Evolutionary conservation across 2,797 vertebrate genomes (phyloP).

Genomic region (Rallus crepitans): DNA sequence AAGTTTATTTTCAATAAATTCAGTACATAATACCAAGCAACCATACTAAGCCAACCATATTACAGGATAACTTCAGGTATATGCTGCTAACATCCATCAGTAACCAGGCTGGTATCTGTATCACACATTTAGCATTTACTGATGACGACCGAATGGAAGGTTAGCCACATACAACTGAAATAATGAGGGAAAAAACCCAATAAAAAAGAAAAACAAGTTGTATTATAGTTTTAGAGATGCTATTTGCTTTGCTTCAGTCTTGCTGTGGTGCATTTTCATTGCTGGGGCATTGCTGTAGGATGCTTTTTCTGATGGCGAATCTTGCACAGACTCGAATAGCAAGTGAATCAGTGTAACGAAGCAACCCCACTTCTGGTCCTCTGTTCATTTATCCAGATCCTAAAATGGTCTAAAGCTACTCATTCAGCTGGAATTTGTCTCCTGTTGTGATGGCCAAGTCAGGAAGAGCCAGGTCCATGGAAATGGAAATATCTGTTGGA

Average conservation of each 20-base stretch:
- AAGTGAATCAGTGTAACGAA: too few relatives aligned
- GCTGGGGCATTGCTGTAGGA: neutral
- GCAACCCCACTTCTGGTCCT: too few relatives aligned
- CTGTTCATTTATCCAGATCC: too few relatives aligned
- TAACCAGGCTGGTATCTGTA: neutral
- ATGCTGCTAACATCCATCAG: neutral
- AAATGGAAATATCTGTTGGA: neutral
- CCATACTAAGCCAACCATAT: neutral
- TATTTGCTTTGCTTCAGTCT: neutral
- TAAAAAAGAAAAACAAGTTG: neutral
- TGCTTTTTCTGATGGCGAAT: neutral
- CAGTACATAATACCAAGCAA: neutral
- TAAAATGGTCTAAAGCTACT: neutral
- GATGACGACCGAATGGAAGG: neutral
- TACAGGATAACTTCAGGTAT: neutral
- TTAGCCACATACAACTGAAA: neutral
- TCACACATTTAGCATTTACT: neutral
- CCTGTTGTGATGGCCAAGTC: rapidly evolving
- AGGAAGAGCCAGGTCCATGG: neutral
- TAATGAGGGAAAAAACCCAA: neutral
- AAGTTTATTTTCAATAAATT: neutral
- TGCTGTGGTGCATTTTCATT: neutral
- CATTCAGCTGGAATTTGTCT: neutral
- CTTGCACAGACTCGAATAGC: neutral
- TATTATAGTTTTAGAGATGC: neutral